Conservation (phyloP, 2,888 invertebrate species). For the Isoperla grammatica region DNA sequence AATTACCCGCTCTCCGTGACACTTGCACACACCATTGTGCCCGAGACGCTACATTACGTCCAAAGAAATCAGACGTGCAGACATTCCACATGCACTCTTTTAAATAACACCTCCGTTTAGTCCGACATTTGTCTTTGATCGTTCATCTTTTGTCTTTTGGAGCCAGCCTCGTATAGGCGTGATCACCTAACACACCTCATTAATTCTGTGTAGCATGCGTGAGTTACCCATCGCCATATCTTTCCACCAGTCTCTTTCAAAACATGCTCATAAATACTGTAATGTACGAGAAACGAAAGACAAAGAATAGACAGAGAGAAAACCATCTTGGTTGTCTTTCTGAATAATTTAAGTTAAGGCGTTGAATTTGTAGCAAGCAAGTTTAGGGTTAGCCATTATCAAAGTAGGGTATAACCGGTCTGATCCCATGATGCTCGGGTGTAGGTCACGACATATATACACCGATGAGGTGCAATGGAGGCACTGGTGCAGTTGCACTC, state of each 20-base stretch:
- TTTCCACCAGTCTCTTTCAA: conserved; percentile 18
- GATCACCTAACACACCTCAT: conserved; percentile 18
- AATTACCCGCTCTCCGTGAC: too few relatives aligned
- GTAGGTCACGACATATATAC: too few relatives aligned
- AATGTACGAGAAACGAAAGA: conserved; percentile 23
- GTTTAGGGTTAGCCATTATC: conserved; percentile 22
- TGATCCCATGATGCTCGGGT: too few relatives aligned
- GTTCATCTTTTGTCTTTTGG: neutral
- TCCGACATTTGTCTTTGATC: neutral
- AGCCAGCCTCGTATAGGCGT: neutral
- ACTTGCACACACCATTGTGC: too few relatives aligned
- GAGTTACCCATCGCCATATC: conserved; percentile 25
- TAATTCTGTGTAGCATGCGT: conserved; percentile 26
- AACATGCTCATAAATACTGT: conserved; percentile 27
- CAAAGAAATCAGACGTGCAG: too few relatives aligned
- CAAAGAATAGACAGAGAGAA: conserved; percentile 9
- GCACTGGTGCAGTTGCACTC: too few relatives aligned
- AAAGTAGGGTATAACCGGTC: conserved; percentile 9
- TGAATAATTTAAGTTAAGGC: conserved; percentile 27
- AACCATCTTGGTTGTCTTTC: conserved; percentile 2
- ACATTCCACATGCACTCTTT: too few relatives aligned
- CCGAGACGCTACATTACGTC: too few relatives aligned
- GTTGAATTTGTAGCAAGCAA: conserved; percentile 21
- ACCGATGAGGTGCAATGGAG: too few relatives aligned
- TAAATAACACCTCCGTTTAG: neutral